Evolutionary conservation across 2,113 vertebrate species (phyloP).

Genomic region (Zosterops borbonicus): DNA sequence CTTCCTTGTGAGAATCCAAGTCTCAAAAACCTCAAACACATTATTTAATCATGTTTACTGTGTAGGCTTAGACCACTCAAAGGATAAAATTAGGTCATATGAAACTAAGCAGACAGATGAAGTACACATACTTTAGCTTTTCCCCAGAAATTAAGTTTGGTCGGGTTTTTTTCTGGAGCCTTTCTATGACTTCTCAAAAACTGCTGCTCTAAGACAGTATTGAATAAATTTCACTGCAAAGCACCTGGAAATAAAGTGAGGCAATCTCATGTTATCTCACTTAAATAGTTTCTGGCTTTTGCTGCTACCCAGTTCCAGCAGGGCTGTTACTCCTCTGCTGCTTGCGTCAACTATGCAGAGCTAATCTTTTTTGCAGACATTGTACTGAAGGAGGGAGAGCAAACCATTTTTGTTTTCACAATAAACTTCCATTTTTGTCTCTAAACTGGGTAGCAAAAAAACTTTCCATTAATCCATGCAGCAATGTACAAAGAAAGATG

Average conservation of each 20-base stretch:
- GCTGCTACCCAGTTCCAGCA: neutral
- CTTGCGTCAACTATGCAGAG: neutral
- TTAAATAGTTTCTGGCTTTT: neutral
- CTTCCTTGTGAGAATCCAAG: neutral
- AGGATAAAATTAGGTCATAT: neutral
- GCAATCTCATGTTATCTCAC: neutral
- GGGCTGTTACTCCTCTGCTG: neutral
- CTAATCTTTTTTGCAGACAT: neutral
- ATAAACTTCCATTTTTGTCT: neutral
- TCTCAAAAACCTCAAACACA: neutral
- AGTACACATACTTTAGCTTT: neutral
- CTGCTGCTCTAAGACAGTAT: neutral
- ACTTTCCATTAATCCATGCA: neutral
- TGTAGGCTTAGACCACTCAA: neutral
- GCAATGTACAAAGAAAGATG: neutral
- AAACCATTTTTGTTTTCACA: neutral
- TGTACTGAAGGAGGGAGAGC: neutral
- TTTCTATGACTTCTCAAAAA: neutral
- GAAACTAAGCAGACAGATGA: neutral
- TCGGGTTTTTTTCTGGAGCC: neutral
- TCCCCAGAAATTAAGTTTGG: neutral
- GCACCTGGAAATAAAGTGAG: neutral
- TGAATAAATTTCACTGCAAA: neutral
- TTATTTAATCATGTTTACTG: neutral
- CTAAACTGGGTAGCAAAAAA: neutral